Evolutionary conservation across 2,888 invertebrate genomes (phyloP), one percentile per base, ranked within the genome.

Genomic region (Muschampia plurimacula): DNA sequence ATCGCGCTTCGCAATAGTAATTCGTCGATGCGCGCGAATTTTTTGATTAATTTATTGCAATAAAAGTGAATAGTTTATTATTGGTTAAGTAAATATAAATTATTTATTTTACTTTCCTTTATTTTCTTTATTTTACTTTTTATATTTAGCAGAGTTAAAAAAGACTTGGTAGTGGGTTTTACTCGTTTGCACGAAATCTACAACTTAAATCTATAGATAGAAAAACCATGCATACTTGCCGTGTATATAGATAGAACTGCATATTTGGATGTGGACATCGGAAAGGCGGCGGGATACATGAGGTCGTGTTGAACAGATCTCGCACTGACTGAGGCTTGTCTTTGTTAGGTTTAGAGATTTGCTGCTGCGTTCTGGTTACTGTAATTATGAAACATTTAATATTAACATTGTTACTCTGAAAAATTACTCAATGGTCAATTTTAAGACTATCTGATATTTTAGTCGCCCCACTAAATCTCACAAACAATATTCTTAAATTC

Each of bases 191-290:
- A 32, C 32, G 3, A 32, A 32, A 32, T 32, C 3, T 32, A 32
- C 41, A 41, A 41, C 9, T 8, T 52, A 52, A 52, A 52, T 52
- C 52, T 52, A 15, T 52, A 22, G 8, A 8, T 15, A 52, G 10
- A 10, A 41, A 62, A 2, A 36, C 2, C 22, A 15, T 36, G 12
- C 32, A 32, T 55, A 63, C 57, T 70, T 91, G 96, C 97, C 97
- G 96, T 0, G 98, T 98, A 81, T 97, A 98, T 9, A 98, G 89
- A 89, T 95, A 98, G 87, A 97, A 97, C 82, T 97, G 96, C 86
- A 98, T 98, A 84, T 96, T 96, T 0, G 96, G 97, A 89, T 98
- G 97, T 12, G 98, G 98, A 88, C 98, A 98, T 69, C 95, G 95
- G 84, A 95, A 97, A 0, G 98, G 98, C 62, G 96, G 97, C 72